phyloP scores from a whole-genome alignment of 2,888 invertebrate species.

The Orthosia cruda region DNA sequence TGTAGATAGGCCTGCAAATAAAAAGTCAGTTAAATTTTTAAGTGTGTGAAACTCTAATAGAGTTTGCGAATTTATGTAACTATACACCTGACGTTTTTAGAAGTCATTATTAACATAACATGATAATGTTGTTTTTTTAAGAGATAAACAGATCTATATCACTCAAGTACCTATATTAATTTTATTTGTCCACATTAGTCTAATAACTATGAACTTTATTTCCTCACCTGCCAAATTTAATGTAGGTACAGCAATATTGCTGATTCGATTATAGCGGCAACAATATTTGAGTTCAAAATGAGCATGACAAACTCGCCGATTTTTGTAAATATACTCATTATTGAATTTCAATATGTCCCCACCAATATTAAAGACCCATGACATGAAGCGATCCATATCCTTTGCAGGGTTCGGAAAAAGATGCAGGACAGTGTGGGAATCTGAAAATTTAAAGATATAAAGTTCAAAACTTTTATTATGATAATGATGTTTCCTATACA shows the following conservation, averaged over 20 bases:
- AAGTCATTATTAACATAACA: too few relatives aligned
- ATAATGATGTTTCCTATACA: too few relatives aligned
- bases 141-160: too few relatives aligned
- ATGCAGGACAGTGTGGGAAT: neutral
- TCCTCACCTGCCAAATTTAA: constrained; percentile 2
- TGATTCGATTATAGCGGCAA: constrained; percentile 9
- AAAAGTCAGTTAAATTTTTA: too few relatives aligned
- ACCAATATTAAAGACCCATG: constrained; percentile 19
- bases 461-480: neutral
- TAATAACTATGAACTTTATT: neutral
- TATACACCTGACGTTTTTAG: too few relatives aligned
- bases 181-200: constrained; percentile 7
- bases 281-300: constrained; percentile 13
- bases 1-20: too few relatives aligned
- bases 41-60: too few relatives aligned
- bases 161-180: neutral
- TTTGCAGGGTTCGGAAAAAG: constrained; percentile 7
- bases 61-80: too few relatives aligned
- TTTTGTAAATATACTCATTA: constrained; percentile 8
- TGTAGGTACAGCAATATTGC: constrained; percentile 12
- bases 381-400: constrained; percentile 2
- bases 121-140: too few relatives aligned
- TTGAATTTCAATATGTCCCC: constrained; percentile 5
- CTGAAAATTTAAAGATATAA: constrained; percentile 1
- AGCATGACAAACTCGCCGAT: constrained; percentile 10